Evolutionary conservation across 2,888 invertebrate genomes (phyloP).

Genomic region (Cheilosia urbana): DNA sequence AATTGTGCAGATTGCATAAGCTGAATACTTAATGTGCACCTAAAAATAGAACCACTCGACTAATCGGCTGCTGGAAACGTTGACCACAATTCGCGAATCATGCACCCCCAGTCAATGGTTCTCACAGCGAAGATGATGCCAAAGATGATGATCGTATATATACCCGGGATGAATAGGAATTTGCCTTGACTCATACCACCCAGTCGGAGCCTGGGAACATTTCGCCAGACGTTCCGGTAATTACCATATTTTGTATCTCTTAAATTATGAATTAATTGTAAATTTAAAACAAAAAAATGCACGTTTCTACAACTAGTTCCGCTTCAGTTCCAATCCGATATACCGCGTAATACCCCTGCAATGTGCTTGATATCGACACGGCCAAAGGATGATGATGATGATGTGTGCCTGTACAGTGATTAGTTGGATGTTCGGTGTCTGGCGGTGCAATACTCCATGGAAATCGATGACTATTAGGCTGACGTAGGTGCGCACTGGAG

Average conservation of each 20-base stretch:
- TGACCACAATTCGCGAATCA: conserved; percentile 62
- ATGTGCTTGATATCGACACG: conserved; percentile 2
- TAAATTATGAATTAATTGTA: conserved; percentile 66
- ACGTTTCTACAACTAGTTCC: conserved; percentile 68
- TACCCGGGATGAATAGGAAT: conserved; percentile 50
- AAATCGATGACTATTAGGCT: conserved; percentile 57
- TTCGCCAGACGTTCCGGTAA: conserved; percentile 47
- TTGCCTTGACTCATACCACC: conserved; percentile 52
- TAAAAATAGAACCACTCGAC: conserved; percentile 51
- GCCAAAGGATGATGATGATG: conserved; percentile 59
- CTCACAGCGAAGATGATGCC: conserved; percentile 51
- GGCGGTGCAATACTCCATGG: conserved; percentile 44
- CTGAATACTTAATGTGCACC: conserved; percentile 43
- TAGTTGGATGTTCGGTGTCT: conserved; percentile 43
- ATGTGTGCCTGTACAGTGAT: conserved; percentile 26
- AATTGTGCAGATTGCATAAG: conserved; percentile 62
- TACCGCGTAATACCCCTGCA: background rate
- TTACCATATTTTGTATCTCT: conserved; percentile 54
- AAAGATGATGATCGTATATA: conserved; percentile 48
- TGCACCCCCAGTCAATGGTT: conserved; percentile 34
- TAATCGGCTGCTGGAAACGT: conserved; percentile 13
- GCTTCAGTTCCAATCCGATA: conserved; percentile 56
- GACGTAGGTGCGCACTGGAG: conserved; percentile 45
- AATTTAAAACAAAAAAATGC: conserved; percentile 50
- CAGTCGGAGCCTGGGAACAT: conserved; percentile 56